phyloP scores from a whole-genome alignment of 2,888 invertebrate species.

The Amphipyra tragopoginis region DNA sequence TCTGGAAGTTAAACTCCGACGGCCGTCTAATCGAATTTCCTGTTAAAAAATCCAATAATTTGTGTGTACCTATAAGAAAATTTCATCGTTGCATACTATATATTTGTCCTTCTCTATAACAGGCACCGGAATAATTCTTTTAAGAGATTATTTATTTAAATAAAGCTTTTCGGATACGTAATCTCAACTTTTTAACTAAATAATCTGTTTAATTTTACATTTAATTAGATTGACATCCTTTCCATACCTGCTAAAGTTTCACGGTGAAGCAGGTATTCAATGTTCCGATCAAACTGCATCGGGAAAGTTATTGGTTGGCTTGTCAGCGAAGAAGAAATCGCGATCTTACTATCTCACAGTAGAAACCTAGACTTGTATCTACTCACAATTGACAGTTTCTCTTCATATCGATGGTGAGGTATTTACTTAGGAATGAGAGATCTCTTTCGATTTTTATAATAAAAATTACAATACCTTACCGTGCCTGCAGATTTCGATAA shows the following conservation, averaged over 20 bases:
- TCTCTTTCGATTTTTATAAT: neutral
- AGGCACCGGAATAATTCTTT: neutral
- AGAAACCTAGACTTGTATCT: constrained; percentile 36
- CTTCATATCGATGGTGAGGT: constrained; percentile 18
- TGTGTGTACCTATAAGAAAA: too few relatives aligned
- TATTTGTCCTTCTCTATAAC: constrained; percentile 17
- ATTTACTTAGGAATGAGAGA: neutral
- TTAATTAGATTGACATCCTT: constrained; percentile 8
- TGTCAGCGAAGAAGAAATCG: constrained; percentile 20
- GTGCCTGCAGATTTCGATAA: neutral
- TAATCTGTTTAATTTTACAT: constrained; percentile 3
- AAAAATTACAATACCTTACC: neutral
- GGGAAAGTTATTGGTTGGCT: constrained; percentile 45
- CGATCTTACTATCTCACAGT: constrained; percentile 18
- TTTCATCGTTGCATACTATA: neutral
- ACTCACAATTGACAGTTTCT: constrained; percentile 31
- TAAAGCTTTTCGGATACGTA: constrained; percentile 3
- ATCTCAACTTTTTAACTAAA: constrained; percentile 2
- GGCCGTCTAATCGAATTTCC: too few relatives aligned
- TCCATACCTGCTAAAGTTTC: constrained; percentile 16
- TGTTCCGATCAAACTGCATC: constrained; percentile 12
- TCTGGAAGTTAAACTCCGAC: too few relatives aligned
- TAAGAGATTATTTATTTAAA: constrained; percentile 20
- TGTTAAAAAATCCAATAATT: too few relatives aligned
- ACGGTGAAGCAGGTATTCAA: constrained; percentile 21